phyloP scores from a whole-genome alignment of 2,888 invertebrate species.

The Ichneumoninae sp. region DNA sequence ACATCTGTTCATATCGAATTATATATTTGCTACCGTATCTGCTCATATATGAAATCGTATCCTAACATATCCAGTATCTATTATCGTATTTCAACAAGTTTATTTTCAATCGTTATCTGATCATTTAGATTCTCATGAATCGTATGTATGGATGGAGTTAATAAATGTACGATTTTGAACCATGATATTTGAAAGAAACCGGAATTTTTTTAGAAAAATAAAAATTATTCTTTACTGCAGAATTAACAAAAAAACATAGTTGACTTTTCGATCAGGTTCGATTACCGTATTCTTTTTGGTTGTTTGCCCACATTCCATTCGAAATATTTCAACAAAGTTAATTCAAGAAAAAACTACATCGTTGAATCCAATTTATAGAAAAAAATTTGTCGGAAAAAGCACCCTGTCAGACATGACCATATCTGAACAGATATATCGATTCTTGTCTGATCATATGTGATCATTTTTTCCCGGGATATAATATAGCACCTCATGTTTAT shows the following conservation, averaged over 20 bases:
- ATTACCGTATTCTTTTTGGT: neutral
- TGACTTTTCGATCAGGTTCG: neutral
- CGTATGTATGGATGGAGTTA: neutral
- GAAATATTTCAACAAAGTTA: neutral
- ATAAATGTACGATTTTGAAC: neutral
- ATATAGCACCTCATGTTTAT: conserved; percentile 14
- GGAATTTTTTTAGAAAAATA: neutral
- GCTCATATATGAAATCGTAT: no score
- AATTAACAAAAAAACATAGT: neutral
- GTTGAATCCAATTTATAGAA: no score
- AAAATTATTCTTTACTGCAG: neutral
- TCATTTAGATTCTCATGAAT: no score
- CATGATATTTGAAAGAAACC: neutral
- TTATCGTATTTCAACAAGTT: no score
- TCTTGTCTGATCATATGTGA: neutral
- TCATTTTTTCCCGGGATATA: neutral
- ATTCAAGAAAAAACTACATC: neutral
- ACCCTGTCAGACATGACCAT: no score
- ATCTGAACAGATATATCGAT: neutral
- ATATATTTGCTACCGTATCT: neutral
- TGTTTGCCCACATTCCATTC: neutral
- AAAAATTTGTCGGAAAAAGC: neutral
- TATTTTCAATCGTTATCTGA: no score
- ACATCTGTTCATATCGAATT: neutral
- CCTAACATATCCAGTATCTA: no score